Conservation (phyloP, 2,888 invertebrate species). For the Alitta virens region DNA sequence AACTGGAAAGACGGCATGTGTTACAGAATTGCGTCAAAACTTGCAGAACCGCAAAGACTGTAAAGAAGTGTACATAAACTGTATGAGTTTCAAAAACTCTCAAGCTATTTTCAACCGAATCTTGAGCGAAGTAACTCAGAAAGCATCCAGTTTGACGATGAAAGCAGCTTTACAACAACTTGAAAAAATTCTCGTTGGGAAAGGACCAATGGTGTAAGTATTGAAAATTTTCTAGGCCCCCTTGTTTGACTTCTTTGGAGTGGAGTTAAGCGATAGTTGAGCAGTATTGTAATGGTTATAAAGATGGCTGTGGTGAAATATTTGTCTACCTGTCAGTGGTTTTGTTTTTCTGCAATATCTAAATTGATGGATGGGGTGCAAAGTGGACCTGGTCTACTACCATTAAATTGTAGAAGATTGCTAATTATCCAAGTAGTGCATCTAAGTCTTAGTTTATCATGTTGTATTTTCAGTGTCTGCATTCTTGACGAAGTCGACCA, state of each 20-base stretch:
- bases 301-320: too few relatives aligned
- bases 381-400: too few relatives aligned
- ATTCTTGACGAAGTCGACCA: conserved; percentile 96
- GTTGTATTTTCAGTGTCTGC: conserved; percentile 62
- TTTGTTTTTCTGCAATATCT: too few relatives aligned
- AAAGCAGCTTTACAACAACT: conserved; percentile 66
- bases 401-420: too few relatives aligned
- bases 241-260: neutral
- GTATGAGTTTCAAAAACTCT: conserved; percentile 84
- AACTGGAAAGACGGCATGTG: conserved; percentile 85
- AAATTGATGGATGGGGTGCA: too few relatives aligned
- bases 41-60: conserved; percentile 12
- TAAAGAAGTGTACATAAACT: conserved; percentile 74
- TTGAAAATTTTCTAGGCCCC: neutral
- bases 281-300: too few relatives aligned
- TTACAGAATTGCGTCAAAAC: neutral
- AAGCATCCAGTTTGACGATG: conserved; percentile 54
- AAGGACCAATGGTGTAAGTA: conserved; percentile 7
- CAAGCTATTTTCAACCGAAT: conserved; percentile 77
- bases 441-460: too few relatives aligned
- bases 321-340: too few relatives aligned
- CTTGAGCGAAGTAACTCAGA: conserved; percentile 65
- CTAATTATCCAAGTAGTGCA: too few relatives aligned
- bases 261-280: too few relatives aligned
- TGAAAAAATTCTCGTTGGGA: conserved; percentile 64